These are phyloP conservation scores for Numenius phaeopus DNA, from an alignment of 2,797 vertebrate genomes.

Conservation along the genomic window DNA sequence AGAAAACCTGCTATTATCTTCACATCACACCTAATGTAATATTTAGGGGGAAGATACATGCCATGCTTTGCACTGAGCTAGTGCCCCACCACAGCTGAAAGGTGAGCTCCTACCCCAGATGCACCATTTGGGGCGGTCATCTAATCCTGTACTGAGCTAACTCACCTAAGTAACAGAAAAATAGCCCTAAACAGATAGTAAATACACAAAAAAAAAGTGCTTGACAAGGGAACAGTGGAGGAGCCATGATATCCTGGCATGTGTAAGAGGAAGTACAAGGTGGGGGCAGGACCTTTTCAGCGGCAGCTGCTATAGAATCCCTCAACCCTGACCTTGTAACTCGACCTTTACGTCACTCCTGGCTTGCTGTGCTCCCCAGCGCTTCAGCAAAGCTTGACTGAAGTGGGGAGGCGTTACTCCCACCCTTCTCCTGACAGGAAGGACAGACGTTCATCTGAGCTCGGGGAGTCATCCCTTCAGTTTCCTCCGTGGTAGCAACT, in stretches of 20 bases:
- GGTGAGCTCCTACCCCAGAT: not conserved
- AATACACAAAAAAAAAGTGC: not conserved
- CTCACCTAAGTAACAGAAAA: not conserved
- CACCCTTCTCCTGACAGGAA: not conserved
- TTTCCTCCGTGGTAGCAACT: not conserved
- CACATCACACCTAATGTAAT: not conserved
- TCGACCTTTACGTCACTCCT: not conserved
- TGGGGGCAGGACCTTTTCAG: not conserved
- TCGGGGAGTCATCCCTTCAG: not conserved
- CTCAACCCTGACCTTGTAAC: accelerated
- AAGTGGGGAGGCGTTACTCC: not conserved
- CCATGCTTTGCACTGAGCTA: not conserved
- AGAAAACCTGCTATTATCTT: not conserved
- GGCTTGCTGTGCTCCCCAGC: not conserved
- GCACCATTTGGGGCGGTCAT: not conserved
- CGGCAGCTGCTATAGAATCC: not conserved
- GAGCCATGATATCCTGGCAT: not conserved
- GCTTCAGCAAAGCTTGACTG: not conserved
- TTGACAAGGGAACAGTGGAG: not conserved
- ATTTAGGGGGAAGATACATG: accelerated
- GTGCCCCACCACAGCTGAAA: not conserved
- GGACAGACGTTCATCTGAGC: not conserved
- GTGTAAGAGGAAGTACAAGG: not conserved
- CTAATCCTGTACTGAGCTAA: not conserved
- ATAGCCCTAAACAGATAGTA: not conserved